phyloP scores from a whole-genome alignment of 53 echinoderm and acorn worm genomes.

The Patiria pectinifera region DNA sequence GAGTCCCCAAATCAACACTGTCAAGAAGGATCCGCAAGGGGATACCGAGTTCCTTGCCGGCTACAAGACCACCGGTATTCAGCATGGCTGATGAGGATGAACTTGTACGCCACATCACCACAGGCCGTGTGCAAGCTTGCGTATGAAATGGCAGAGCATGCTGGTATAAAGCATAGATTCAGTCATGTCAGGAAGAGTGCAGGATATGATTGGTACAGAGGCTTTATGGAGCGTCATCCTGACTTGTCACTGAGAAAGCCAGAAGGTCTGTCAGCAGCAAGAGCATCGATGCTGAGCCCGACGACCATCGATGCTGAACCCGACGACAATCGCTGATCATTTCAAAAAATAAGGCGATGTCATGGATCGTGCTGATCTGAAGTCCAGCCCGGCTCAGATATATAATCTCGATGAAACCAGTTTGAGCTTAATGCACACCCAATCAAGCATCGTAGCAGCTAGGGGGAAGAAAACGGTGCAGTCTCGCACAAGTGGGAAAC shows the following conservation, averaged over 20 bases:
- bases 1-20: slow-evolving; percentile 12
- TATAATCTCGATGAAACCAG: slow-evolving; percentile 58
- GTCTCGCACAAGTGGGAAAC: slow-evolving; percentile 47
- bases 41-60: background rate
- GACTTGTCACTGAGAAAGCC: slow-evolving; percentile 65
- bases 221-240: slow-evolving; percentile 66
- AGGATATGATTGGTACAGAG: slow-evolving; percentile 74
- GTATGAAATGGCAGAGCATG: slow-evolving; percentile 67
- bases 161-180: slow-evolving; percentile 65
- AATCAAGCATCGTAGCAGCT: slow-evolving; percentile 33
- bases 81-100: slow-evolving; percentile 2
- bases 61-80: background rate
- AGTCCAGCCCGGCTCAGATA: slow-evolving; percentile 36
- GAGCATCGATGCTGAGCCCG: slow-evolving; percentile 62
- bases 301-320: slow-evolving; percentile 56
- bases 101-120: background rate
- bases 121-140: slow-evolving; percentile 56
- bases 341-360: slow-evolving; percentile 43
- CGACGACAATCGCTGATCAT: slow-evolving; percentile 27
- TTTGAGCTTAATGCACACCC: slow-evolving; percentile 45
- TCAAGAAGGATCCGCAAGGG: background rate
- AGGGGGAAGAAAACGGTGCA: slow-evolving; percentile 59
- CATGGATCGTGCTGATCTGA: slow-evolving; percentile 23
- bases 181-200: slow-evolving; percentile 66
- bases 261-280: slow-evolving; percentile 62